Evolutionary conservation across 1,140 invertebrate species (phyloP).

Genomic region (Drosophila gunungcola): DNA sequence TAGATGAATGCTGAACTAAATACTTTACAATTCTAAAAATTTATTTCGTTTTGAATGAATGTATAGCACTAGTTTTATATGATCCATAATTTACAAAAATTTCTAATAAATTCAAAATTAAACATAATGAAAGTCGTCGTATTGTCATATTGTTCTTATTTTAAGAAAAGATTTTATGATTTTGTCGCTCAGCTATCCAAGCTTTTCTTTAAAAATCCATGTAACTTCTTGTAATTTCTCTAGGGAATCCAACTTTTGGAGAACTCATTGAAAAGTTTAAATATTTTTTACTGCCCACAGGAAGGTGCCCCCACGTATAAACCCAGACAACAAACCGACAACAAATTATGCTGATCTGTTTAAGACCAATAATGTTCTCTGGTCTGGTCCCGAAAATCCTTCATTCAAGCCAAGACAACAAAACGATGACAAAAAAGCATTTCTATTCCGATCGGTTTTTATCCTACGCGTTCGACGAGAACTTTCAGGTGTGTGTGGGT

Average conservation of each 20-base stretch:
- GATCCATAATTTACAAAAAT: no score
- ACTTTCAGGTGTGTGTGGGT: slow-evolving; percentile 28
- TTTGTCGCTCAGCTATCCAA: not conserved
- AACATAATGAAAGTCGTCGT: no score
- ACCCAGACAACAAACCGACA: slow-evolving; percentile 11
- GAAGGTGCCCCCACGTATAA: slow-evolving; percentile 17
- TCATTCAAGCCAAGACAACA: slow-evolving; percentile 13
- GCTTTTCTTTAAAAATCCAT: not conserved
- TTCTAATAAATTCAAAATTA: no score
- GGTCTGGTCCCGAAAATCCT: slow-evolving; percentile 25
- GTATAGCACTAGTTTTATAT: no score
- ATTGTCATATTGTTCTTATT: no score
- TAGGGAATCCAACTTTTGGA: slow-evolving; percentile 4
- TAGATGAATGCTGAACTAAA: not conserved
- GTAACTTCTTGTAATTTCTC: slow-evolving; percentile 1
- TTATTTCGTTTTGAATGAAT: no score
- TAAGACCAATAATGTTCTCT: slow-evolving; percentile 37
- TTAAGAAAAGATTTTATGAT: not conserved
- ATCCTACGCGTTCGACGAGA: slow-evolving; percentile 30
- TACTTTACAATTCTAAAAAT: no score
- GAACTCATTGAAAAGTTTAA: not conserved
- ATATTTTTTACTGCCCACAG: slow-evolving; percentile 24
- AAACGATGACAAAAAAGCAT: slow-evolving; percentile 24
- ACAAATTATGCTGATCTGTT: slow-evolving; percentile 44
- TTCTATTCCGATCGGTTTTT: slow-evolving; percentile 1